phyloP scores from a whole-genome alignment of 2,797 vertebrate species.

The Danio choprae region DNA sequence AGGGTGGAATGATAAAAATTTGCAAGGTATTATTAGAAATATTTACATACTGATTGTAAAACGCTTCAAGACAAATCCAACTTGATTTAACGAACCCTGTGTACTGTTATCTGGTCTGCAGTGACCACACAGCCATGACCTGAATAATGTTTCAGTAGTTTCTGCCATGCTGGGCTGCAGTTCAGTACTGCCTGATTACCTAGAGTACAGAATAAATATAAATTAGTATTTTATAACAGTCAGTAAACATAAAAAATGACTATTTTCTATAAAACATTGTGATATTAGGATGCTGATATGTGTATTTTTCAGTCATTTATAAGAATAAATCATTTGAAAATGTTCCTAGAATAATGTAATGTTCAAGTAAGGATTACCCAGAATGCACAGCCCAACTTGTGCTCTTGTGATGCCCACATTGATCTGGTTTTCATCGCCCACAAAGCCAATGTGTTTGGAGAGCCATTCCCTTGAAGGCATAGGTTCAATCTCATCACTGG shows the following conservation, averaged over 20 bases:
- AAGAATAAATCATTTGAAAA: neutral
- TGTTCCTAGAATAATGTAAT: neutral
- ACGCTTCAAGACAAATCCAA: neutral
- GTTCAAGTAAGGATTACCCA: conserved; percentile 69
- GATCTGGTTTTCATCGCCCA: conserved; percentile 80
- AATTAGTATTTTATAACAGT: conserved; percentile 11
- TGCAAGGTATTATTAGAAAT: neutral
- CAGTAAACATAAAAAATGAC: neutral
- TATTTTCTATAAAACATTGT: neutral
- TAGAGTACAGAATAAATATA: conserved; percentile 41
- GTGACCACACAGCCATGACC: conserved; percentile 50
- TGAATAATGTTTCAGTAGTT: conserved; percentile 61
- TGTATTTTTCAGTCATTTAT: neutral
- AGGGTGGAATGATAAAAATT: neutral
- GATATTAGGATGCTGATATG: neutral
- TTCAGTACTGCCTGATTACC: conserved; percentile 62
- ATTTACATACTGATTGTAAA: conserved; percentile 9
- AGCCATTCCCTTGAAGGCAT: conserved; percentile 80
- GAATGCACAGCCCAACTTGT: conserved; percentile 82
- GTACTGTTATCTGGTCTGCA: conserved; percentile 33
- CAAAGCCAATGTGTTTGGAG: conserved; percentile 77
- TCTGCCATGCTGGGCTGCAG: conserved; percentile 62
- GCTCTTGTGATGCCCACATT: conserved; percentile 85
- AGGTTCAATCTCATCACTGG: conserved; percentile 67
- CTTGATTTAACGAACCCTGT: neutral